These are phyloP conservation scores for Pseudochromis fuscus DNA, from an alignment of 2,797 vertebrate species.

Conservation along the genomic window DNA sequence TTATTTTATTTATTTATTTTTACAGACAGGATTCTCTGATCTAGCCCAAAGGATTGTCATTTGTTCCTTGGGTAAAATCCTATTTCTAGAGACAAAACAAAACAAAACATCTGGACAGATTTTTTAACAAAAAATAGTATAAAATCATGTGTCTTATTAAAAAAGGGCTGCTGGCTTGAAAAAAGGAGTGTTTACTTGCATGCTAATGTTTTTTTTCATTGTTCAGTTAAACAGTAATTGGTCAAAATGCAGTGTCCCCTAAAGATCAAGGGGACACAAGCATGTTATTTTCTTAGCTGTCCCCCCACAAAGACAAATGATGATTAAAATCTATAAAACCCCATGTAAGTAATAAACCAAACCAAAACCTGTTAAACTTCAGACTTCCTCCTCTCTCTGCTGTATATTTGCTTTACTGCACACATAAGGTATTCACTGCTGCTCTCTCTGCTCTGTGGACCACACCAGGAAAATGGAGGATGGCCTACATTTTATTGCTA, in stretches of 20 bases:
- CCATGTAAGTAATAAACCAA: slow-evolving; percentile 55
- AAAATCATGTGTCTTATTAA: no score
- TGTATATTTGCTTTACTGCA: slow-evolving; percentile 59
- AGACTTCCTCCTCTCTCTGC: slow-evolving; percentile 33
- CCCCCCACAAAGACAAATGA: slow-evolving; percentile 55
- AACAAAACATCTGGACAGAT: no score
- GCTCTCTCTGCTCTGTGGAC: slow-evolving; percentile 44
- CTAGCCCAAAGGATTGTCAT: no score
- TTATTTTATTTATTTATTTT: no score
- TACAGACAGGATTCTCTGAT: no score
- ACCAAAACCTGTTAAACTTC: slow-evolving; percentile 45
- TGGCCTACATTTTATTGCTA: slow-evolving; percentile 74
- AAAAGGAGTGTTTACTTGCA: neutral
- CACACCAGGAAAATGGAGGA: slow-evolving; percentile 54
- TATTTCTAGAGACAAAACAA: no score
- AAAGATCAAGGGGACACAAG: slow-evolving; percentile 33
- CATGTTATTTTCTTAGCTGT: slow-evolving; percentile 39
- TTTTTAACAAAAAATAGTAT: no score
- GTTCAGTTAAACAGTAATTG: slow-evolving; percentile 26
- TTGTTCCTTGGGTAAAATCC: no score
- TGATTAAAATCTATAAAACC: slow-evolving; percentile 70
- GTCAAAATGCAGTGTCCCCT: slow-evolving; percentile 19
- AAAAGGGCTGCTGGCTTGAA: no score
- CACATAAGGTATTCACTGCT: slow-evolving; percentile 41
- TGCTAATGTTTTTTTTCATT: slow-evolving; percentile 20